Evolutionary conservation across 2,797 vertebrate species (phyloP).

Genomic region (Okamejei kenojei): DNA sequence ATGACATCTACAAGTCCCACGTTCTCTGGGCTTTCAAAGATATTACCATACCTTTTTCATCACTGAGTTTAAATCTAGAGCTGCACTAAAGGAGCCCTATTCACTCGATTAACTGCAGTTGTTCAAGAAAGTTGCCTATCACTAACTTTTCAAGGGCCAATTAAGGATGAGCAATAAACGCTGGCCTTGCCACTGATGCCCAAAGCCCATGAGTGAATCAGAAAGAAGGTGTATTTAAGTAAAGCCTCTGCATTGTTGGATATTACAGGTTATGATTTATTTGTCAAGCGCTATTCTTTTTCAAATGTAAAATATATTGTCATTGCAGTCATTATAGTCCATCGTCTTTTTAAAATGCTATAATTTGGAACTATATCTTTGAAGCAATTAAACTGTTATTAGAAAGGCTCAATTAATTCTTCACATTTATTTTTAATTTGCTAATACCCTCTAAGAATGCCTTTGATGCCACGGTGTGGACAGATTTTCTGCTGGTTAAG

Average conservation of each 20-base stretch:
- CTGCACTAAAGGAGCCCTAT: no score
- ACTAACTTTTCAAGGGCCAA: no score
- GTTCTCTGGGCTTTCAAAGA: no score
- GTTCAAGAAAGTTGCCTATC: no score
- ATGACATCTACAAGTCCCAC: no score
- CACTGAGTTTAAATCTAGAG: no score
- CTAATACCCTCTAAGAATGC: constrained; percentile 16
- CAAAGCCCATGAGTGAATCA: no score
- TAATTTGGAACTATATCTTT: constrained; percentile 34
- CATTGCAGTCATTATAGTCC: constrained; percentile 29
- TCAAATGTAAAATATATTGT: background rate
- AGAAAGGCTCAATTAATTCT: constrained; percentile 36
- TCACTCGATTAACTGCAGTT: no score
- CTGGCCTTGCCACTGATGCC: no score
- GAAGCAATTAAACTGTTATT: constrained; percentile 35
- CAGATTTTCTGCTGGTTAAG: constrained; percentile 32
- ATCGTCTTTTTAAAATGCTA: constrained; percentile 30
- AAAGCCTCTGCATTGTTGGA: constrained; percentile 12
- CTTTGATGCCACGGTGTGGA: constrained; percentile 3
- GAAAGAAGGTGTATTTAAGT: constrained; percentile 3
- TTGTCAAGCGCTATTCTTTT: constrained; percentile 33
- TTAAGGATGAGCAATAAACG: no score
- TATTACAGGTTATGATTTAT: constrained; percentile 38
- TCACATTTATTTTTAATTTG: constrained; percentile 14
- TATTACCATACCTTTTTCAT: no score